Conservation (phyloP, 2,797 vertebrate species). For the Sebastes glaucus region DNA sequence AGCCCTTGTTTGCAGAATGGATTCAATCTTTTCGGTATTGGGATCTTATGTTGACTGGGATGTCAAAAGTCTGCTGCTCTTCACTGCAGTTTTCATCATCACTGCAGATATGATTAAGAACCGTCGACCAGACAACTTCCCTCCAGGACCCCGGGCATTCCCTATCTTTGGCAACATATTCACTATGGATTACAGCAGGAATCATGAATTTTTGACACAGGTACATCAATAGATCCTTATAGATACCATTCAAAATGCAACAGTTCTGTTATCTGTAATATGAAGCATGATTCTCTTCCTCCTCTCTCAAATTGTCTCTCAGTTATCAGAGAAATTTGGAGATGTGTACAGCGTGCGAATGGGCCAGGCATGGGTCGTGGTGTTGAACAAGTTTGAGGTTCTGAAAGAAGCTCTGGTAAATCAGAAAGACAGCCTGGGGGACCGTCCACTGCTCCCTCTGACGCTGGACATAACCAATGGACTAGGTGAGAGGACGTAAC, state of each 20-base stretch:
- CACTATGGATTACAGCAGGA: neutral
- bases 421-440: neutral
- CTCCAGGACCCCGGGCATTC: slow-evolving; percentile 62
- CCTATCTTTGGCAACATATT: slow-evolving; percentile 69
- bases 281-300: neutral
- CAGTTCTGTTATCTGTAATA: neutral
- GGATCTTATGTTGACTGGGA: slow-evolving; percentile 36
- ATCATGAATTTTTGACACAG: slow-evolving; percentile 50
- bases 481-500: neutral
- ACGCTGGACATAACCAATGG: neutral
- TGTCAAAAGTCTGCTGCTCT: slow-evolving; percentile 53
- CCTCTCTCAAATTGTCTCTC: neutral
- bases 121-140: slow-evolving; percentile 25
- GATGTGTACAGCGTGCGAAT: slow-evolving; percentile 59
- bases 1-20: slow-evolving; percentile 22
- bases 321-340: slow-evolving; percentile 79
- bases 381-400: slow-evolving; percentile 52
- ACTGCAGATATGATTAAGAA: slow-evolving; percentile 58
- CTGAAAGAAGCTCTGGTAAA: neutral
- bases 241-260: neutral
- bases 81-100: slow-evolving; percentile 49
- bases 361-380: slow-evolving; percentile 17
- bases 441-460: neutral
- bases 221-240: slow-evolving; percentile 20
- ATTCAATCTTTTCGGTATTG: slow-evolving; percentile 18